Base-by-base conservation (phyloP, 37 sponge, comb jelly and placozoan genomes). In the Aphrocallistes beatrix region DNA sequence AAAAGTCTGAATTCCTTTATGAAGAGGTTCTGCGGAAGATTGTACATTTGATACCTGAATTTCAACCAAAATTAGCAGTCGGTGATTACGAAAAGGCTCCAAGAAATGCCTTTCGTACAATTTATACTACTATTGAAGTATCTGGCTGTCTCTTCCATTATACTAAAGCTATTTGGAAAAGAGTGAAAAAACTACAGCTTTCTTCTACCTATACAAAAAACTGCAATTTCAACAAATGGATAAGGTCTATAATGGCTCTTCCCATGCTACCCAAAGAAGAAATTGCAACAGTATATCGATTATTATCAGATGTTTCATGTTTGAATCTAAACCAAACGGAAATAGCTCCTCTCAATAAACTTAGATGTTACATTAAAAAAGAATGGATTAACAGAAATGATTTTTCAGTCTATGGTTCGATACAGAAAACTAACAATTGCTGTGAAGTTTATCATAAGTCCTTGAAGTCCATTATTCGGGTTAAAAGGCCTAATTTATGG, bases 211-310 rank as follows among this genome's bases (percentile, higher is more conserved):
- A 60, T 60, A 60, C 75, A 25, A 19, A 60, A 60, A n/a, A n/a
- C n/a, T n/a, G n/a, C n/a, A n/a, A n/a, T n/a, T n/a, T n/a, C n/a
- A n/a, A n/a, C n/a, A n/a, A 60, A 30, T 60, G 75, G 75, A 60
- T 60, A 19, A 60, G 75, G 75, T 60, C 34, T 25, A 60, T 60
- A 60, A 60, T 60, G 34, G 75, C 75, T 60, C 75, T 60, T 60
- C 75, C 75, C 34, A 60, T 60, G 75, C 75, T 60, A 60, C 32
- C 75, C 10, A 60, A 60, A 60, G 75, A 60, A 60, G 75, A 60
- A 60, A 60, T 60, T 25, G 75, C 75, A 25, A 19, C 75, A 60
- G 75, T 60, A 25, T 60, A 60, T 60, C 75, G n/a, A 60, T 60
- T 60, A 8, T 30, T 60, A 60, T 60, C 75, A 30, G 75, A 60